These are phyloP conservation scores for Neolamprologus modestus DNA, from an alignment of 2,113 vertebrate genomes.

Conservation along the genomic window DNA sequence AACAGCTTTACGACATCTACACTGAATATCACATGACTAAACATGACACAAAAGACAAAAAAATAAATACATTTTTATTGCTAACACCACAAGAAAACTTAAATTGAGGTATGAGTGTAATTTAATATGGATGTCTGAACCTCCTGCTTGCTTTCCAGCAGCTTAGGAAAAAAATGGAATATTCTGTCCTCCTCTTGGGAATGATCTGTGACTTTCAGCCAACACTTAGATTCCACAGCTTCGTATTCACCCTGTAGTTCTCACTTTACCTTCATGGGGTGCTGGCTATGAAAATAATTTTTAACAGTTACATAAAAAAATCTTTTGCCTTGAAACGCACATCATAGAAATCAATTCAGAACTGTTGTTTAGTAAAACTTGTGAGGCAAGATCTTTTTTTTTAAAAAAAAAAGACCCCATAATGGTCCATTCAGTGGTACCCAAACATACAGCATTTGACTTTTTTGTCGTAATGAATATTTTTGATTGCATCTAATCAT, in stretches of 20 bases:
- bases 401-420: not conserved
- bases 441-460: not conserved
- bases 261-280: not conserved
- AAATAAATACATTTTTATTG: accelerated
- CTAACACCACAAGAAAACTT: not conserved
- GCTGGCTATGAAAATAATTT: not conserved
- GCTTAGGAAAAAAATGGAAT: not conserved
- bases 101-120: not conserved
- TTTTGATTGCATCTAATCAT: not conserved
- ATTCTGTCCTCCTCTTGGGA: not conserved
- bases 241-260: not conserved
- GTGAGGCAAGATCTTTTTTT: not conserved
- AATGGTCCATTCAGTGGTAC: not conserved
- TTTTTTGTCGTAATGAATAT: not conserved
- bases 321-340: not conserved
- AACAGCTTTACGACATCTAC: accelerated
- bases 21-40: not conserved
- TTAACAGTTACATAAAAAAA: not conserved
- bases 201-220: not conserved
- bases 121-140: not conserved
- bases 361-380: not conserved
- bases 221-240: not conserved
- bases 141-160: not conserved
- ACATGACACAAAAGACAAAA: not conserved
- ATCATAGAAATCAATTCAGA: not conserved